These are phyloP conservation scores for Mastigias papua DNA, from an alignment of 30 jellyfish, hydroid and myxozoan species.

Conservation along the genomic window DNA sequence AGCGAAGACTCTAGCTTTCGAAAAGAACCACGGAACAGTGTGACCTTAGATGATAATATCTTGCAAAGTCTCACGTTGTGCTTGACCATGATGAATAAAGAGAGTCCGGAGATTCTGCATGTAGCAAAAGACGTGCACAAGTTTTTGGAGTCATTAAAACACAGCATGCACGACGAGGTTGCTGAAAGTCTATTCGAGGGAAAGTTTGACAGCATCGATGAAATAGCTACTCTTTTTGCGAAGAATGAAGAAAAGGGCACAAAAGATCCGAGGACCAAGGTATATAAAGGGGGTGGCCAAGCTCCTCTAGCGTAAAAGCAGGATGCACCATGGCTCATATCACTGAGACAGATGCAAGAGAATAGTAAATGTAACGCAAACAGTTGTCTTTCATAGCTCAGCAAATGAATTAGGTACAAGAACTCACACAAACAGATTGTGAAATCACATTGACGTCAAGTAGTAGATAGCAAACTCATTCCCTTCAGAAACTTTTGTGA, in stretches of 20 bases:
- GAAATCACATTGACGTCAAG: too few relatives aligned
- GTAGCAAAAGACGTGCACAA: constrained; percentile 1
- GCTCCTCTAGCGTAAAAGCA: too few relatives aligned
- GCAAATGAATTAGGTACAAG: too few relatives aligned
- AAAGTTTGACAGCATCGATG: background rate
- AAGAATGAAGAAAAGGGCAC: background rate
- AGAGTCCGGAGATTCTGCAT: background rate
- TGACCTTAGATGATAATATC: constrained; percentile 2
- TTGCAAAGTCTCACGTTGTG: background rate
- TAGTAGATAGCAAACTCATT: too few relatives aligned
- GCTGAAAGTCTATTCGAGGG: background rate
- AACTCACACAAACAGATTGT: too few relatives aligned
- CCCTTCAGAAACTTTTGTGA: too few relatives aligned
- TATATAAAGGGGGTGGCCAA: too few relatives aligned
- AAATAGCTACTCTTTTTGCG: background rate
- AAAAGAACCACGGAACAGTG: background rate
- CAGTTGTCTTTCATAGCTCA: too few relatives aligned
- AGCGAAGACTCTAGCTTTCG: background rate
- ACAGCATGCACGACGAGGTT: constrained; percentile 1
- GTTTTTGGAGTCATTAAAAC: constrained; percentile 3
- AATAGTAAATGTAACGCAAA: too few relatives aligned
- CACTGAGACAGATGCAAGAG: too few relatives aligned
- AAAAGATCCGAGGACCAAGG: background rate
- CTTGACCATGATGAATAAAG: constrained; percentile 11
- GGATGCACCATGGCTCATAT: too few relatives aligned